phyloP scores from a whole-genome alignment of 1,140 invertebrate genomes.

The Pseudachorutes palmiensis region DNA sequence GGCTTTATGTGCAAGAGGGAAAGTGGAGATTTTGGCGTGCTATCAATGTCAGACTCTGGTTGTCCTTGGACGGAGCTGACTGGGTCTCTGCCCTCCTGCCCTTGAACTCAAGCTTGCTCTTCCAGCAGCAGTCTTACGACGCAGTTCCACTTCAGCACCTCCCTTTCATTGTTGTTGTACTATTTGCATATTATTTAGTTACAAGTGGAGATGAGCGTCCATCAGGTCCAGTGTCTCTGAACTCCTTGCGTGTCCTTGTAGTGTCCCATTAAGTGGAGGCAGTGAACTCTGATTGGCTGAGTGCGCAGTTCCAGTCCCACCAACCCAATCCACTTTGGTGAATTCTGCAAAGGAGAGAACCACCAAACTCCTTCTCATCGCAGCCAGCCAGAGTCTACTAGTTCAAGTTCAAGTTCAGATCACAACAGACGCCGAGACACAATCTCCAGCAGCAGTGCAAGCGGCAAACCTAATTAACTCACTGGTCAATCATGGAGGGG shows the following conservation, averaged over 20 bases:
- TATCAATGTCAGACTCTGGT: no score
- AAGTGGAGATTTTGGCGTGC: no score
- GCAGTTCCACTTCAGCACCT: no score
- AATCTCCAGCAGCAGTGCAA: neutral
- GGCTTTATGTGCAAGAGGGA: no score
- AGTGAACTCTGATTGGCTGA: constrained; percentile 5
- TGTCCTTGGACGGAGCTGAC: no score
- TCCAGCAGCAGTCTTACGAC: no score
- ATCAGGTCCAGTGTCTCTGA: neutral
- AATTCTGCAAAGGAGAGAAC: no score
- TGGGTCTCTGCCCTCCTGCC: no score
- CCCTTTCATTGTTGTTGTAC: no score
- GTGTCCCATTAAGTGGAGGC: neutral
- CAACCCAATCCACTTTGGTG: neutral
- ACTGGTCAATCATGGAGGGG: neutral
- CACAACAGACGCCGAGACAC: neutral
- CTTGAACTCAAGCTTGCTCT: no score
- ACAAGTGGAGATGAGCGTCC: no score
- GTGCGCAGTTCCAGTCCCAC: constrained; percentile 2
- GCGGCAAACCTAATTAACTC: neutral
- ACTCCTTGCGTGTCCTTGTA: neutral
- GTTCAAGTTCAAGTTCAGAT: constrained; percentile 1
- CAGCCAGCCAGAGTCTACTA: constrained; percentile 1
- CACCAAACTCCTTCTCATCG: neutral
- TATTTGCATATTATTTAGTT: no score